Conservation (phyloP, 2,888 invertebrate species). For the Caenorhabditis doughertyi region DNA sequence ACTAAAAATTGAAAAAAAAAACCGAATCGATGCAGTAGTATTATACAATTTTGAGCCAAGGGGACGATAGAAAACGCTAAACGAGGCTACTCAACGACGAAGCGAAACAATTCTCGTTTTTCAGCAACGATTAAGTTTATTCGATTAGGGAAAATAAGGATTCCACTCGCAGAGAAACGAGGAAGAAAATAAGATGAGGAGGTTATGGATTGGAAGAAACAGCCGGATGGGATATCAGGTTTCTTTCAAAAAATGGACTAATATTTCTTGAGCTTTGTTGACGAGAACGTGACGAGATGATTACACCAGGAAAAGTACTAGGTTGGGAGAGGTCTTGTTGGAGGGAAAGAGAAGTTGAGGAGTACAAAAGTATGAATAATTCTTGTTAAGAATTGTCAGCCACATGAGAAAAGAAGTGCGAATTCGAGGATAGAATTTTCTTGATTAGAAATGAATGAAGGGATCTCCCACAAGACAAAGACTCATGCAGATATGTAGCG, state of each 20-base stretch:
- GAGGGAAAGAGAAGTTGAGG: neutral
- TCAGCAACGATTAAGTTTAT: slow-evolving; percentile 29
- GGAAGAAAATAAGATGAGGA: neutral
- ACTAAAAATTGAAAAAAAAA: neutral
- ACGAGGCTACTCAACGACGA: neutral
- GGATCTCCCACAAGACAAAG: neutral
- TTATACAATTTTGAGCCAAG: slow-evolving; percentile 1
- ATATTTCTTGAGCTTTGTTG: slow-evolving; percentile 39
- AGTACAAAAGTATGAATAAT: slow-evolving; percentile 35
- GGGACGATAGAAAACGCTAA: neutral
- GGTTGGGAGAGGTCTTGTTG: neutral
- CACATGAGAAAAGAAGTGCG: slow-evolving; percentile 4
- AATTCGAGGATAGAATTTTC: slow-evolving; percentile 7
- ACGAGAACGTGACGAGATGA: slow-evolving; percentile 62
- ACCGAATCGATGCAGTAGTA: slow-evolving; percentile 29
- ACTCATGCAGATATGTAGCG: neutral
- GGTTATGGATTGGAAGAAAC: slow-evolving; percentile 20
- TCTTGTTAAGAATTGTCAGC: slow-evolving; percentile 23
- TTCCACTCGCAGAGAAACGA: neutral
- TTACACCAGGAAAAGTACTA: slow-evolving; percentile 54
- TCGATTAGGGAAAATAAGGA: slow-evolving; percentile 27
- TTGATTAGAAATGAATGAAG: slow-evolving; percentile 43
- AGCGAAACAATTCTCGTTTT: neutral
- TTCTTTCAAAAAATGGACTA: slow-evolving; percentile 27
- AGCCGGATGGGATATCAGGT: slow-evolving; percentile 48